These are phyloP conservation scores for Acrobasis repandana DNA, from an alignment of 2,888 invertebrate genomes.

Conservation along the genomic window DNA sequence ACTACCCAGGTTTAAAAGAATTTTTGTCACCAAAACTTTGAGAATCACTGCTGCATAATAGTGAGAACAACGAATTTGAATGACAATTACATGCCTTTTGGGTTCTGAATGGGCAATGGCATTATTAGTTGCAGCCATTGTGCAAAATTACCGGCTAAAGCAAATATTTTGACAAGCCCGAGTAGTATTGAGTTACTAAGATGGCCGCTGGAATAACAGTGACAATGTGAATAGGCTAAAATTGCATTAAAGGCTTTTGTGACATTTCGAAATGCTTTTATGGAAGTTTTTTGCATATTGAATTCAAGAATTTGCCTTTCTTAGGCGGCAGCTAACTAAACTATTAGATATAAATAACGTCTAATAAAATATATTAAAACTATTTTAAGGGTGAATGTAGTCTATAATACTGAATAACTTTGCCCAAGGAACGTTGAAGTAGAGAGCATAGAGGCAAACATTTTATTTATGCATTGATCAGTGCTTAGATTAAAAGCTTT, in stretches of 20 bases:
- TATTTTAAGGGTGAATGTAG: no score
- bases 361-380: no score
- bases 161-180: conserved; percentile 81
- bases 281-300: not conserved
- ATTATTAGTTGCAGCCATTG: conserved; percentile 64
- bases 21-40: no score
- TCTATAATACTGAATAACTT: no score
- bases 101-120: conserved; percentile 61
- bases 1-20: no score
- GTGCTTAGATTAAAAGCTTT: no score
- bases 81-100: conserved; percentile 65
- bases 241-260: conserved; percentile 3
- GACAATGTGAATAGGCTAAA: conserved; percentile 23
- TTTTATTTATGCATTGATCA: no score
- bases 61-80: conserved; percentile 64
- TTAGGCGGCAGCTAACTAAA: no score
- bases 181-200: conserved; percentile 74
- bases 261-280: not conserved
- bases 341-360: no score
- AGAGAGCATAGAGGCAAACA: no score
- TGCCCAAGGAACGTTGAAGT: no score
- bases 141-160: conserved; percentile 58
- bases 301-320: not conserved
- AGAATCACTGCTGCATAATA: conserved; percentile 39
- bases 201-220: conserved; percentile 44